A percentile compares a stretch with the other conserved stretches of the same genome.
phyloP scores from a whole-genome alignment of 2,888 invertebrate genomes.

The Busseola fusca region DNA sequence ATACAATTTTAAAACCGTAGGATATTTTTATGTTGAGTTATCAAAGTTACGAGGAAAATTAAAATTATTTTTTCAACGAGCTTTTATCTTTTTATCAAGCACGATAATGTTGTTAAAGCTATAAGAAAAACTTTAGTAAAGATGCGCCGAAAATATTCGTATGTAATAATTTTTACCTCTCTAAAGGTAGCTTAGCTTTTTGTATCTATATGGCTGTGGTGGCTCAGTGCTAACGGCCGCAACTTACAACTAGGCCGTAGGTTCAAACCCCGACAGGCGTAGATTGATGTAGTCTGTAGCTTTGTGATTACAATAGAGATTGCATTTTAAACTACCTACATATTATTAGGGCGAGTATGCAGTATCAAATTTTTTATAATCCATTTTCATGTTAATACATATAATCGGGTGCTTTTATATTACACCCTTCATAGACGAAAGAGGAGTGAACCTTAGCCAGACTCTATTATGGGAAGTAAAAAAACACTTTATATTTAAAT shows the following conservation, averaged over 20 bases:
- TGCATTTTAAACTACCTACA: constrained; percentile 20
- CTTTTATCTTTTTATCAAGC: not conserved
- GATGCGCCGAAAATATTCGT: not conserved
- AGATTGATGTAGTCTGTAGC: constrained; percentile 9
- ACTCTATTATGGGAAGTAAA: constrained; percentile 40
- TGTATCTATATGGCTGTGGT: not conserved
- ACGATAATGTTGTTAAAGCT: not conserved
- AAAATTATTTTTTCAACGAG: constrained; percentile 18
- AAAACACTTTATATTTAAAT: constrained; percentile 30
- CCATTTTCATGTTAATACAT: constrained; percentile 51
- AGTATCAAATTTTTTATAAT: constrained; percentile 26
- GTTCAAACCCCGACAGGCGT: not conserved
- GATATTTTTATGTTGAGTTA: constrained; percentile 33
- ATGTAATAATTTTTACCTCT: not conserved
- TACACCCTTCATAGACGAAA: constrained; percentile 34
- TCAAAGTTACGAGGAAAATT: constrained; percentile 21
- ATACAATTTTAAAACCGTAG: constrained; percentile 44
- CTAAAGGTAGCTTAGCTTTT: not conserved
- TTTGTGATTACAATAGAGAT: constrained; percentile 17
- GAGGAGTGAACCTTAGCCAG: constrained; percentile 22
- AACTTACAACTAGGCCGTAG: not conserved
- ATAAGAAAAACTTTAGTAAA: not conserved
- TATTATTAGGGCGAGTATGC: constrained; percentile 23
- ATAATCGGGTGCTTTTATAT: constrained; percentile 27
- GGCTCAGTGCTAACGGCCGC: too few species aligned